Evolutionary conservation across 2,797 vertebrate species (phyloP).

Genomic region (Tadarida brasiliensis): DNA sequence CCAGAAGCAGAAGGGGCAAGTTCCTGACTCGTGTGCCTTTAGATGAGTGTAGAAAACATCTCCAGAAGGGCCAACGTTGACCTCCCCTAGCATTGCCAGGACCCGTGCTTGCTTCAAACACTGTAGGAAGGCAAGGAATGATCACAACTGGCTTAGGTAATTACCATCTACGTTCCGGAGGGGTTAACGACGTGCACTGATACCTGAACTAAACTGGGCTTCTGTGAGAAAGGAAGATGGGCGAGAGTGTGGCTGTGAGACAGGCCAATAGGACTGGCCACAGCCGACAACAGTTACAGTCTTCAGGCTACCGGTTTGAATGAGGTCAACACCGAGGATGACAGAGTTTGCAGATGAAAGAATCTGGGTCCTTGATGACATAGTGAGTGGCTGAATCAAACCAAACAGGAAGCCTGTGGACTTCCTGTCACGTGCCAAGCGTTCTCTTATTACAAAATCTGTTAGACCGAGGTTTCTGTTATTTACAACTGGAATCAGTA

Average conservation of each 20-base stretch:
- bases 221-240: neutral
- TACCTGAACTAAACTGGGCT: neutral
- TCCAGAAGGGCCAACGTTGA: neutral
- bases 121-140: neutral
- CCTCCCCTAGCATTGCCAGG: neutral
- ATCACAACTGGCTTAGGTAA: neutral
- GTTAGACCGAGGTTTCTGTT: constrained; percentile 6
- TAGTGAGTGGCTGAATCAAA: neutral
- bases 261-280: neutral
- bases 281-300: neutral
- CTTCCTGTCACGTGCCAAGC: neutral
- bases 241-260: neutral
- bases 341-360: neutral
- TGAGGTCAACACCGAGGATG: neutral
- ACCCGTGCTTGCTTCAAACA: neutral
- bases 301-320: neutral
- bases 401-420: neutral
- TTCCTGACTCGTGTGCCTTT: neutral
- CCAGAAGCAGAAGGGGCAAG: neutral
- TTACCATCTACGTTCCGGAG: neutral
- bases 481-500: neutral
- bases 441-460: neutral
- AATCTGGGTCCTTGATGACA: neutral
- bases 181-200: neutral
- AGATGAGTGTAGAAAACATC: neutral